Base-by-base conservation (phyloP, 2,888 invertebrate genomes). In the Scelioninae gen. 2 region DNA sequence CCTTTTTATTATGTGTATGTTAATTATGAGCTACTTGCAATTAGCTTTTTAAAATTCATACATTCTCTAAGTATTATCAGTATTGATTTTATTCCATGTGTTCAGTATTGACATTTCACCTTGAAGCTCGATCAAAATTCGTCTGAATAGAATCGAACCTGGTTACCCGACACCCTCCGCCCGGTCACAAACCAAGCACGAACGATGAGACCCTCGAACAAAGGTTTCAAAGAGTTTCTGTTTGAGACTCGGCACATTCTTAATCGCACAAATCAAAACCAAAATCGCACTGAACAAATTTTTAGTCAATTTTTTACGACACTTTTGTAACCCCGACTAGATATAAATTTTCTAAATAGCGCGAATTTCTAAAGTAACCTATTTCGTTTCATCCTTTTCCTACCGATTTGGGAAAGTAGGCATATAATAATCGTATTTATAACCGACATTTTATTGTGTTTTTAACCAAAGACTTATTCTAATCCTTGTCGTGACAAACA, bases 161-260 rank as follows among this genome's bases (percentile, higher is more conserved):
- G 31, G 31, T 45, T 45, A 18, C 18, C 31, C 46, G 28, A 15
- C 9, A 13, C 37, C 16, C 41, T 19, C 18, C 37, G n/a, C 5
- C 41, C 25, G 11, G 22, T 18, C 19, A 55, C 22, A 6, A 9
- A 31, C 31, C 3, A 28, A 25, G 9, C 11, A 15, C 22, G 18
- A 39, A 25, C 58, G 45, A 46, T 58, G 58, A 58, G 43, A 58
- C 31, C 35, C 35, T 11, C 16, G 25, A 25, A 25, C 6, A 25
- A 25, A 25, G 13, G 19, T 13, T 9, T 22, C n/a, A 0, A 25
- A 6, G 31, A 9, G 1, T 2, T 48, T 16, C 10, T 31, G 48
- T 31, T 48, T 15, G 31, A 16, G 16, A 43, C 45, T 1, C 13
- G 3, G 33, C 33, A 15, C n/a, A 13, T 52, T 52, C 22, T 4